phyloP scores from a whole-genome alignment of 37 sponge, comb jelly and placozoan genomes.

The Tethya wilhelma region DNA sequence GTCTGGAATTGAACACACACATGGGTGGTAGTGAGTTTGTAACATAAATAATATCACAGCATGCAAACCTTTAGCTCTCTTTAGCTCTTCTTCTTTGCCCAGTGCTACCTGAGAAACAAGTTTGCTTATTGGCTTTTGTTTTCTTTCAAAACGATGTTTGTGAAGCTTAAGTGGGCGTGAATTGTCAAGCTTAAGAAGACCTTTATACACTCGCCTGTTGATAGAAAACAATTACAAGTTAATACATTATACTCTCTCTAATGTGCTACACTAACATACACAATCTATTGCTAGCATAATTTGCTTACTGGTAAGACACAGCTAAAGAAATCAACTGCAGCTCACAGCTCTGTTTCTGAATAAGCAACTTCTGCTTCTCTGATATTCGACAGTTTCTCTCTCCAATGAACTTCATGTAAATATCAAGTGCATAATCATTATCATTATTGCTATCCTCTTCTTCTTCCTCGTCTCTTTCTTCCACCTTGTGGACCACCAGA shows the following conservation, averaged over 20 bases:
- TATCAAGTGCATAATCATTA: background rate
- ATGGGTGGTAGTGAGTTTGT: too few relatives aligned
- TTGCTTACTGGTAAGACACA: conserved; percentile 40
- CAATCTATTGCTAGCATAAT: background rate
- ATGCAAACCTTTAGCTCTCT: too few relatives aligned
- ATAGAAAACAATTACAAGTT: background rate
- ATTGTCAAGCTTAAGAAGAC: background rate
- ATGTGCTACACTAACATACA: too few relatives aligned
- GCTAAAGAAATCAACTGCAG: conserved; percentile 57
- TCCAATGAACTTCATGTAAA: conserved; percentile 47
- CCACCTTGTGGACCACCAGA: conserved; percentile 44
- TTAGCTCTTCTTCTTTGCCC: conserved; percentile 14
- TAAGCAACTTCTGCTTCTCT: conserved; percentile 20
- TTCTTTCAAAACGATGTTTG: too few relatives aligned
- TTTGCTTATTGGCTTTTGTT: too few relatives aligned
- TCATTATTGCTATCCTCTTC: background rate
- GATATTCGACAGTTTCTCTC: conserved; percentile 46
- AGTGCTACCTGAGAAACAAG: background rate
- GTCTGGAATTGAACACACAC: too few relatives aligned
- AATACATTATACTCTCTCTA: too few relatives aligned
- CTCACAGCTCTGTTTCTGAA: conserved; percentile 35
- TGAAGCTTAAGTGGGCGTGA: too few relatives aligned
- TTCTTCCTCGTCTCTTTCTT: background rate
- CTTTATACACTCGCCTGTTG: conserved; percentile 40
- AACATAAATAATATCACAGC: too few relatives aligned